A percentile compares a stretch with the other conserved stretches of the same genome.
Evolutionary conservation across 2,113 vertebrate genomes (phyloP).

Genomic region (Mungos mungo): DNA sequence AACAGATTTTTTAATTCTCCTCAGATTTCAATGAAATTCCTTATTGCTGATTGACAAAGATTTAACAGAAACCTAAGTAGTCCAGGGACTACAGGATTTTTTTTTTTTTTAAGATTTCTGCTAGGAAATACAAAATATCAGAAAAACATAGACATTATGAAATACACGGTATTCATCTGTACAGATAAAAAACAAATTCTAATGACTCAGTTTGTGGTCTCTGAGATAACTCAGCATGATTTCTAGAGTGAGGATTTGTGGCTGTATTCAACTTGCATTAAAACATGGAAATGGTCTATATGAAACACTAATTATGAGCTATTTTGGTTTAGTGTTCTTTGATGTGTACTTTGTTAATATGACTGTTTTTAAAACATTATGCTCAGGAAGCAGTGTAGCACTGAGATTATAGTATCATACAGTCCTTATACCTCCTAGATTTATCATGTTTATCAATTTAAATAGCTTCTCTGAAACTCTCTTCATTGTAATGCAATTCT

Average conservation of each 20-base stretch:
- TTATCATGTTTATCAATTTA: not conserved
- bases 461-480: not conserved
- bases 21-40: not conserved
- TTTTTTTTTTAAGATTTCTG: not conserved
- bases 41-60: not conserved
- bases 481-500: not conserved
- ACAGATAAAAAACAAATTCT: not conserved
- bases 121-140: not conserved
- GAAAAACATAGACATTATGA: not conserved
- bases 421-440: not conserved
- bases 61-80: not conserved
- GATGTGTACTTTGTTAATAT: not conserved
- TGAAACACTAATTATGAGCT: not conserved
- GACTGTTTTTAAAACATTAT: not conserved
- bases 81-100: not conserved
- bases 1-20: not conserved
- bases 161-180: not conserved
- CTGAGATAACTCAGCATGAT: not conserved
- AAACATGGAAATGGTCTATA: not conserved
- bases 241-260: not conserved
- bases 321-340: not conserved
- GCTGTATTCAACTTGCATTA: not conserved
- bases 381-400: not conserved
- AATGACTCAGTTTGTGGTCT: not conserved
- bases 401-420: not conserved